phyloP scores from a whole-genome alignment of 2,888 invertebrate genomes.

The Lomographa bimaculata region DNA sequence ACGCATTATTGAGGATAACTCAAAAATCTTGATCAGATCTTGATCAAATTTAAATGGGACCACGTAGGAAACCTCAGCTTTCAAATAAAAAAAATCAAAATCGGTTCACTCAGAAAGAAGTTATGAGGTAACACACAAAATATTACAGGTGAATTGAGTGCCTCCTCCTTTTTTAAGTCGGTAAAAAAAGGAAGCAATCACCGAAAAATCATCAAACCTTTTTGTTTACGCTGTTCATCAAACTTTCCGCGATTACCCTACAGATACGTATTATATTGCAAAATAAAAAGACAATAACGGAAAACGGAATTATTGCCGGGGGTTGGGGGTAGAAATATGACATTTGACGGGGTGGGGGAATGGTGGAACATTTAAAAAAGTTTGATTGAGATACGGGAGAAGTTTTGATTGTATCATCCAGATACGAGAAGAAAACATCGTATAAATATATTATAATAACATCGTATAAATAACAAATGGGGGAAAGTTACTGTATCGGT shows the following conservation, averaged over 20 bases:
- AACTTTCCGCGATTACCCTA: conserved; percentile 46
- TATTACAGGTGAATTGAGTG: no score
- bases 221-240: conserved; percentile 34
- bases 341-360: conserved; percentile 43
- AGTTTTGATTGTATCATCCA: conserved; percentile 78
- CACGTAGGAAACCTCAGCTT: no score
- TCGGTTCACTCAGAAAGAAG: no score
- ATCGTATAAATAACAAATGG: no score
- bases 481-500: conserved; percentile 10
- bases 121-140: no score
- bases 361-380: conserved; percentile 69
- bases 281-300: conserved; percentile 66
- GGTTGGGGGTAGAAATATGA: conserved; percentile 45
- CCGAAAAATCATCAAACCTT: conserved; percentile 22
- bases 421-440: conserved; percentile 55
- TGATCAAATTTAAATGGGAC: no score
- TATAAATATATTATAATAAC: no score
- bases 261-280: conserved; percentile 41
- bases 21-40: no score
- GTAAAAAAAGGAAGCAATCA: conserved; percentile 16
- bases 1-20: no score
- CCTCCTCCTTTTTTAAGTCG: no score
- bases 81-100: no score
- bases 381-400: conserved; percentile 72
- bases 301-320: conserved; percentile 60